Evolutionary conservation across 1,140 invertebrate species (phyloP).

Genomic region (Platyscapa corneri): DNA sequence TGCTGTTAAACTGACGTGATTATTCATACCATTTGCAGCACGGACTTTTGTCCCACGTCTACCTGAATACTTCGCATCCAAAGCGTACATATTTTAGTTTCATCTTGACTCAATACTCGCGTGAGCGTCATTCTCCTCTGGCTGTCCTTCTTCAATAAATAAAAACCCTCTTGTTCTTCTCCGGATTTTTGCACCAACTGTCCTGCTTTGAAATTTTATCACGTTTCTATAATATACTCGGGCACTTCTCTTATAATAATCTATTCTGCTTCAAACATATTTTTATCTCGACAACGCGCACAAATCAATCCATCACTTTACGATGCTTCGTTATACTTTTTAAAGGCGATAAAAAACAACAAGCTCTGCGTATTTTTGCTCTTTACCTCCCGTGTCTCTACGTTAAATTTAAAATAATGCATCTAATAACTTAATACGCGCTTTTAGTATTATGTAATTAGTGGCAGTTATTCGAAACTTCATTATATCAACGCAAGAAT

Average conservation of each 20-base stretch:
- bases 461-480: too few relatives aligned
- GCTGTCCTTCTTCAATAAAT: constrained; percentile 96
- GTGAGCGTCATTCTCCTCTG: constrained; percentile 93
- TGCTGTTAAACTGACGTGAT: not conserved
- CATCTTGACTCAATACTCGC: constrained; percentile 91
- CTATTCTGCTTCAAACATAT: not conserved
- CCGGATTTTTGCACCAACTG: constrained; percentile 72
- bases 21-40: constrained; percentile 77
- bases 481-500: too few relatives aligned
- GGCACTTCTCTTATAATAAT: not conserved
- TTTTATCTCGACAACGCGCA: not conserved
- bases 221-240: not conserved
- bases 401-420: too few relatives aligned
- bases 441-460: too few relatives aligned
- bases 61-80: constrained; percentile 86
- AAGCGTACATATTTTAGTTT: constrained; percentile 87
- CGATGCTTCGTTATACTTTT: too few relatives aligned
- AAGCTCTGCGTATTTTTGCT: too few relatives aligned
- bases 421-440: too few relatives aligned
- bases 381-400: too few relatives aligned
- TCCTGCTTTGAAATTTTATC: constrained; percentile 53
- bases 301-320: too few relatives aligned
- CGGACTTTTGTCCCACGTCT: constrained; percentile 79
- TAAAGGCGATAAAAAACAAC: too few relatives aligned
- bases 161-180: constrained; percentile 93